Evolutionary conservation across 2,797 vertebrate genomes (phyloP), one percentile per base, ranked within the genome.

Genomic region (Acrossocheilus wenchowensis): DNA sequence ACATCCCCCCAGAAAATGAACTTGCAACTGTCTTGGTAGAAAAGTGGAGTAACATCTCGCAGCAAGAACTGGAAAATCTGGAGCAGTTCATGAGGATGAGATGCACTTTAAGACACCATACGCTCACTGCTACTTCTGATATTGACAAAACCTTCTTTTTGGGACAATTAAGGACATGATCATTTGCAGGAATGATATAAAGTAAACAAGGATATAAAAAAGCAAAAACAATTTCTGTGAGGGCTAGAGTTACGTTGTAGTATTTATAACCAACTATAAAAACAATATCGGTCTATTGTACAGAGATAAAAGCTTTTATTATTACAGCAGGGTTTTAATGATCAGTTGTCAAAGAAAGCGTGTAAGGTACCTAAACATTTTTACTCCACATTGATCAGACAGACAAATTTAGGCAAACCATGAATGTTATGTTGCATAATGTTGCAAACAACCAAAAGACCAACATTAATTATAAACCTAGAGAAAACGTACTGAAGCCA

Each of bases 391-490:
- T 17, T 39, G 15, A 68, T 39, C 11, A 68, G 68, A 17, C 10
- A 3, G 21, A 5, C n/a, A 77, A 5, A 23, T 34, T 34, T 34
- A 34, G 34, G 34, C 34, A 34, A 34, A 34, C 34, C 15, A 74
- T 62, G n/a, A 30, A 73, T 15, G 12, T 45, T 1, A 73, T 15
- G 12, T 45, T 1, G 19, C 21, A 7, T 57, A 17, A 34, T 75
- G 15, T 19, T 26, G 14, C 48, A 68, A 81, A 69, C 64, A 82
- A 72, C 34, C 48, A 21, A 73, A 82, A 60, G 17, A 82, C 52
- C 34, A 72, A 17, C 69, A 60, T 43, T 41, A 45, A 9, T 14
- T 7, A 45, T 60, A 73, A 73, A 62, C 23, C 36, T 43, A 73
- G 23, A 52, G 36, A 64, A 0, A 3, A 21, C 78, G 1, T 21